A percentile compares a stretch with the other conserved stretches of the same genome.
phyloP scores from a whole-genome alignment of 2,888 invertebrate species.

The Drosophila imparisetae region DNA sequence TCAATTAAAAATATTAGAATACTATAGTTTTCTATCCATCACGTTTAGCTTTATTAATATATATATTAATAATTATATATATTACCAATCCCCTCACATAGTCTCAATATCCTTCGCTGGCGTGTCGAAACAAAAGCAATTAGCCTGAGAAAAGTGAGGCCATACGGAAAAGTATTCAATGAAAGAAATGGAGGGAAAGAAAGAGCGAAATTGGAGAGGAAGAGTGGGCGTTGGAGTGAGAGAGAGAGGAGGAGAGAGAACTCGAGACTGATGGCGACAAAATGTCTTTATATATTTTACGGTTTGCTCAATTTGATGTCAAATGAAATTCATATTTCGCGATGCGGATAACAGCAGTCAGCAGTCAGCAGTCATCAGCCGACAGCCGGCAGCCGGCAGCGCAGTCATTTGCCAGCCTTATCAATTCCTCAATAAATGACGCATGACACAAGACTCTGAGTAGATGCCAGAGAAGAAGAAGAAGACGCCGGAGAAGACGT shows the following conservation, averaged over 20 bases:
- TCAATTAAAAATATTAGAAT: neutral
- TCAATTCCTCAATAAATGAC: conserved; percentile 70
- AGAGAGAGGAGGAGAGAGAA: neutral
- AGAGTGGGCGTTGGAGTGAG: neutral
- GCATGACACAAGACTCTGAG: conserved; percentile 41
- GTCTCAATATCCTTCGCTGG: neutral
- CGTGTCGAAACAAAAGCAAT: conserved; percentile 44
- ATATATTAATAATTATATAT: neutral
- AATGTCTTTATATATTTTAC: conserved; percentile 64
- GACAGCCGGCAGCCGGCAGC: conserved; percentile 2
- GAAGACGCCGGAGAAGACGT: neutral
- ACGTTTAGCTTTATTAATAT: neutral
- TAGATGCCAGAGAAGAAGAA: neutral
- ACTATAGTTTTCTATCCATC: neutral
- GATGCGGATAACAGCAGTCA: conserved; percentile 20
- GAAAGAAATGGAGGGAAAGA: neutral
- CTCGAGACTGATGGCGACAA: conserved; percentile 54
- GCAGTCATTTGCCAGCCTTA: conserved; percentile 52
- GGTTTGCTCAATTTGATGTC: conserved; percentile 64
- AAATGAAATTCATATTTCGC: conserved; percentile 76
- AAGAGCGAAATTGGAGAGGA: neutral
- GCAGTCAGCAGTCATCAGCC: neutral
- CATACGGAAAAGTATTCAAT: neutral
- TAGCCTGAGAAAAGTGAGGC: conserved; percentile 22
- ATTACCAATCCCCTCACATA: neutral